These are phyloP conservation scores for Homarus americanus DNA, from an alignment of 1,140 invertebrate species.

Conservation along the genomic window DNA sequence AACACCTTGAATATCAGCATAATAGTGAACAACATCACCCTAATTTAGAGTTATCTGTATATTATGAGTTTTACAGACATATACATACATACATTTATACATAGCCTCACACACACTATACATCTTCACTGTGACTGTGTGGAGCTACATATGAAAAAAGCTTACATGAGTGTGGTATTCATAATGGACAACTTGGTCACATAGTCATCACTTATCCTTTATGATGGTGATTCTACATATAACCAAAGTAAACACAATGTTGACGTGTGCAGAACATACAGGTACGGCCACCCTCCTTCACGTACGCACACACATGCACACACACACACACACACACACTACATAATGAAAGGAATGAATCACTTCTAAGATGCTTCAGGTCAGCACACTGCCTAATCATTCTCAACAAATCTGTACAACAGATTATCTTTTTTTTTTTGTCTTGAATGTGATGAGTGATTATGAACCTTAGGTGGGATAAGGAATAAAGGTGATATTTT, in stretches of 20 bases:
- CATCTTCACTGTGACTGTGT: not conserved
- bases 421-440: not conserved
- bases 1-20: not conserved
- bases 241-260: slow-evolving; percentile 15
- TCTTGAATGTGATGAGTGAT: slow-evolving; percentile 23
- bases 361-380: slow-evolving; percentile 38
- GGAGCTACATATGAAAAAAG: not conserved
- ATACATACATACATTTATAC: not conserved
- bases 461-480: slow-evolving; percentile 35
- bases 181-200: not conserved
- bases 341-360: slow-evolving; percentile 22
- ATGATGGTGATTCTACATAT: not conserved
- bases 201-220: not conserved
- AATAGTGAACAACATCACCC: not conserved
- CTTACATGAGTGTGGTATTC: slow-evolving; percentile 7
- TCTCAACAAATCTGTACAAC: slow-evolving; percentile 22
- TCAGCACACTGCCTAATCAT: not conserved
- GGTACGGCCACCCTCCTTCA: slow-evolving; percentile 23
- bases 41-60: not conserved
- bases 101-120: slow-evolving; percentile 2
- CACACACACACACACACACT: slow-evolving; percentile 33
- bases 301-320: slow-evolving; percentile 15
- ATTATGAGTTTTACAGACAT: slow-evolving; percentile 1
- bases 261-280: slow-evolving; percentile 39
- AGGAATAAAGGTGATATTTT: slow-evolving; percentile 30